Evolutionary conservation across 2,888 invertebrate species (phyloP).

Genomic region (Epirrita christyi): DNA sequence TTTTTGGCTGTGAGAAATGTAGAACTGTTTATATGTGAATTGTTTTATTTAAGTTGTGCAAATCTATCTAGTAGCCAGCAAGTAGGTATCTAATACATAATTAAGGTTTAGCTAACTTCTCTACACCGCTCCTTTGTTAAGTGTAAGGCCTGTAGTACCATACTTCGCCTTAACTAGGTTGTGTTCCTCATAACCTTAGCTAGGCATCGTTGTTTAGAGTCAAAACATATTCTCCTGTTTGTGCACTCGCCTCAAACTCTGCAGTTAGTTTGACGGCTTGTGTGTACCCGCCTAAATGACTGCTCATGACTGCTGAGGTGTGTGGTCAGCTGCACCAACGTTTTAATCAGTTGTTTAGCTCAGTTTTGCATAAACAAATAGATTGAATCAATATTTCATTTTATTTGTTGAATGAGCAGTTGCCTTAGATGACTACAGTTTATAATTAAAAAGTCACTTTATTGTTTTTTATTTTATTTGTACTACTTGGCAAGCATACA

Average conservation of each 20-base stretch:
- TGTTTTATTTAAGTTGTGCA: no score
- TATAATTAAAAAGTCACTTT: no score
- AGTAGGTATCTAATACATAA: neutral
- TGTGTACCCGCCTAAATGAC: conserved; percentile 36
- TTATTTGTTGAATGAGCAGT: no score
- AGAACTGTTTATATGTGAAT: no score
- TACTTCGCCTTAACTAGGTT: neutral
- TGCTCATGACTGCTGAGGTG: conserved; percentile 35
- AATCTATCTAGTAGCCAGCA: neutral
- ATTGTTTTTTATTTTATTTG: no score
- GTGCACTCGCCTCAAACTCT: conserved; percentile 14
- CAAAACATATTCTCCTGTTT: conserved; percentile 29
- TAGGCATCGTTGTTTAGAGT: conserved; percentile 5
- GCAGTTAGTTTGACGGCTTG: conserved; percentile 32
- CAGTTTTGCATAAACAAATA: neutral
- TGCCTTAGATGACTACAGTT: no score
- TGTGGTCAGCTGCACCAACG: conserved; percentile 11
- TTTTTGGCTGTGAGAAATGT: no score
- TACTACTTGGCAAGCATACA: no score
- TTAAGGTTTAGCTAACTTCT: neutral
- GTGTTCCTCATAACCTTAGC: neutral
- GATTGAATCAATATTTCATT: no score
- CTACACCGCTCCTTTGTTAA: neutral
- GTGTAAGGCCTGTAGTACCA: neutral
- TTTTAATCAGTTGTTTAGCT: conserved; percentile 4